Evolutionary conservation across 2,888 invertebrate species (phyloP), one percentile per base, ranked within the genome.

Genomic region (Melinopterus prodromus): DNA sequence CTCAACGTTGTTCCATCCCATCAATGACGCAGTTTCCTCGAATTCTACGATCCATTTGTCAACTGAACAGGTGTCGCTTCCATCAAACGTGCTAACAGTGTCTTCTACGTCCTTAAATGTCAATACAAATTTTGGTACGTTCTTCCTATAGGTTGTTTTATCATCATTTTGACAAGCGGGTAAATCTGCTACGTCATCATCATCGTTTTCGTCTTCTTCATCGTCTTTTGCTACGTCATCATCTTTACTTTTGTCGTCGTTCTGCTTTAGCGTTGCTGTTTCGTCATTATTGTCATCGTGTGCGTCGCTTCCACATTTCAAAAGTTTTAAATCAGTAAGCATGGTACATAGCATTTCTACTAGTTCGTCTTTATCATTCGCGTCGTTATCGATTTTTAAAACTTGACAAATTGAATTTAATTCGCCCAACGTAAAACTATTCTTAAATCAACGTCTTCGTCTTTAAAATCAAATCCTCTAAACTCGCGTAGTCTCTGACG

Each of bases 41-140:
- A 86, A 85, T 78, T 84, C 85, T 16, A 16, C 69, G 16, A 86
- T 82, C 84, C 85, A 86, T 70, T 80, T 83, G 6, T 71, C n/a
- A 2, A 71, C 15, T 26, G 71, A 15, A 71, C 15, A 71, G 15
- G 1, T 15, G 2, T 71, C 71, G 2, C 15, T 5, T 12, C 71
- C 71, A 26, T 71, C 71, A 71, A 71, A 71, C 9, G 15, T n/a
- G 9, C 9, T 38, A 6, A 71, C 71, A 16, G 71, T 15, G 12
- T 71, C 71, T 15, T 71, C n/a, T 15, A 71, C 15, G 15, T 6
- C 71, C 2, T 15, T 71, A n/a, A 71, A 71, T 26, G 71, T 71
- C 16, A 71, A 3, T 3, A 71, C 6, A n/a, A 71, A 71, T 6
- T 71, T 71, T 71, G 71, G 12, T 15, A n/a, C n/a, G n/a, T n/a